Evolutionary conservation across 2,888 invertebrate species (phyloP).

Genomic region (Resseliella maxima): DNA sequence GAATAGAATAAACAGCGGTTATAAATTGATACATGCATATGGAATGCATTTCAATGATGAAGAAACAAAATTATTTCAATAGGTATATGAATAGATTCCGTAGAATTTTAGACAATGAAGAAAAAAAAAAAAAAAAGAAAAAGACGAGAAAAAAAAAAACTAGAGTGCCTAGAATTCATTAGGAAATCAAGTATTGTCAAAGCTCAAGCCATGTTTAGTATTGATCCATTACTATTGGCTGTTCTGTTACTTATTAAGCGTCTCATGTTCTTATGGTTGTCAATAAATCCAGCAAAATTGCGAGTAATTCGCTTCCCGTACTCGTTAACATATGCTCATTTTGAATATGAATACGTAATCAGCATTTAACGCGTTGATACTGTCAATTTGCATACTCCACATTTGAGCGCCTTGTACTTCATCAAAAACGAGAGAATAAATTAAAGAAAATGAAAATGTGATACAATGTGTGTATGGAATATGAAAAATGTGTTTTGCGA

Average conservation of each 20-base stretch:
- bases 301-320: conserved; percentile 8
- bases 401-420: not conserved
- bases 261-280: not conserved
- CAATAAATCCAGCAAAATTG: not conserved
- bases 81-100: no score
- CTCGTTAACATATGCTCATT: conserved; percentile 9
- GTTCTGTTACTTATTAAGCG: not conserved
- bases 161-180: no score
- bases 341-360: conserved; percentile 13
- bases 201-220: not conserved
- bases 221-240: not conserved
- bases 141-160: no score
- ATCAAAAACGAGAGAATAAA: not conserved
- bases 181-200: not conserved
- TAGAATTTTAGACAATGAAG: no score
- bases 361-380: conserved; percentile 27
- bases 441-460: conserved; percentile 35
- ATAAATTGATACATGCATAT: no score
- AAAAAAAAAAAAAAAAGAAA: no score
- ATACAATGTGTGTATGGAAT: not conserved
- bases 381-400: not conserved
- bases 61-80: no score
- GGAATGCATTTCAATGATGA: no score
- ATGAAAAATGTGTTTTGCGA: not conserved
- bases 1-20: no score